Conservation (phyloP, 92 coral and sea anemone species). For the Phenganax marumi region DNA sequence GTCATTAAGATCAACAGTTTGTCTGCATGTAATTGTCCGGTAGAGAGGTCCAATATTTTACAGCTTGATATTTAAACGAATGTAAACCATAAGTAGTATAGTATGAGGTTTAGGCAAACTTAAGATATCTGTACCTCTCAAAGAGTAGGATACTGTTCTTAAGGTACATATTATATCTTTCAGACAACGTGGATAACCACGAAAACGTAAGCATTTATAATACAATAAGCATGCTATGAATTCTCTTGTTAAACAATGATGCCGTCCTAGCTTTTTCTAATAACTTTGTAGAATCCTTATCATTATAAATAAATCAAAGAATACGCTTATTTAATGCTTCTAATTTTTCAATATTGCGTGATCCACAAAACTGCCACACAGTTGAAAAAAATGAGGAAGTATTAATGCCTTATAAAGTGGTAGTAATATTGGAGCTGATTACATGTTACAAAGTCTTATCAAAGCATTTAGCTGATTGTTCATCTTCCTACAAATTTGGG, state of each 20-base stretch:
- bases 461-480: too few species aligned
- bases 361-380: not conserved
- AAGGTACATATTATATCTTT: not conserved
- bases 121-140: not conserved
- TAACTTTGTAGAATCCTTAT: slow-evolving; percentile 5
- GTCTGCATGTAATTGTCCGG: too few species aligned
- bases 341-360: not conserved
- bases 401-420: not conserved
- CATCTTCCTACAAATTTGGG: not conserved
- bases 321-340: not conserved
- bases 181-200: not conserved
- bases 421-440: not conserved
- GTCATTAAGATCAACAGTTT: too few species aligned
- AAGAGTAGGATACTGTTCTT: too few species aligned
- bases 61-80: too few species aligned
- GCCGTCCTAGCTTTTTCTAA: not conserved
- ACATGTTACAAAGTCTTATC: not conserved
- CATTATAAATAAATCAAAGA: slow-evolving; percentile 38
- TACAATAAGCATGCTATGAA: not conserved
- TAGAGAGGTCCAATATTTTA: too few species aligned
- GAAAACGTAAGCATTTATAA: not conserved
- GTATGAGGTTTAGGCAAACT: not conserved
- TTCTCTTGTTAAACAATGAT: not conserved
- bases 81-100: too few species aligned
- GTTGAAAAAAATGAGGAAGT: not conserved